phyloP scores from a whole-genome alignment of 2,888 invertebrate species.

The Harpalus rubripes region DNA sequence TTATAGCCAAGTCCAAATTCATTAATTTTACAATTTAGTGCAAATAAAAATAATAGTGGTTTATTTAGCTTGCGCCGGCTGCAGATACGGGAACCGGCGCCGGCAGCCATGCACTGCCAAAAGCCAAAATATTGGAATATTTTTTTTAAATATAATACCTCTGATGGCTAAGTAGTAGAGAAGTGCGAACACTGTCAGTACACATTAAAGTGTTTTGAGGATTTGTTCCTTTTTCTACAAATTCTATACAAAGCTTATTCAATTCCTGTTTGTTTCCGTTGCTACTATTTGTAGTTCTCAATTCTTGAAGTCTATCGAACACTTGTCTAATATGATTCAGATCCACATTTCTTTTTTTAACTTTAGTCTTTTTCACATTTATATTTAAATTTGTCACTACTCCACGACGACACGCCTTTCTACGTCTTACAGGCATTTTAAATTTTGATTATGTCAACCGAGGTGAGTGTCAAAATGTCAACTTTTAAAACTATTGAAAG shows the following conservation, averaged over 20 bases:
- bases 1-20: too few relatives aligned
- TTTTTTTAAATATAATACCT: too few relatives aligned
- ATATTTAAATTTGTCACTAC: not conserved
- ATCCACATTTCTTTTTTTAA: slow-evolving; percentile 1
- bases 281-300: not conserved
- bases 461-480: not conserved
- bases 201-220: too few relatives aligned
- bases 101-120: too few relatives aligned
- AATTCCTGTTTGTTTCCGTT: not conserved
- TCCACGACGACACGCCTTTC: not conserved
- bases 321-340: not conserved
- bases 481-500: not conserved
- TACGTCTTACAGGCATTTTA: slow-evolving; percentile 10
- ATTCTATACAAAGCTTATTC: not conserved
- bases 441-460: slow-evolving; percentile 7
- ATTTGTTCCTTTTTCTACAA: too few relatives aligned
- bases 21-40: too few relatives aligned
- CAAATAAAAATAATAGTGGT: too few relatives aligned
- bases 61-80: too few relatives aligned
- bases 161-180: too few relatives aligned
- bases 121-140: too few relatives aligned
- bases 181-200: too few relatives aligned
- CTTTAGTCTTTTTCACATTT: not conserved
- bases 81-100: too few relatives aligned
- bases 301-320: slow-evolving; percentile 13